Base-by-base conservation (phyloP, 2,113 vertebrate species). In the Cyphotilapia sp. region DNA sequence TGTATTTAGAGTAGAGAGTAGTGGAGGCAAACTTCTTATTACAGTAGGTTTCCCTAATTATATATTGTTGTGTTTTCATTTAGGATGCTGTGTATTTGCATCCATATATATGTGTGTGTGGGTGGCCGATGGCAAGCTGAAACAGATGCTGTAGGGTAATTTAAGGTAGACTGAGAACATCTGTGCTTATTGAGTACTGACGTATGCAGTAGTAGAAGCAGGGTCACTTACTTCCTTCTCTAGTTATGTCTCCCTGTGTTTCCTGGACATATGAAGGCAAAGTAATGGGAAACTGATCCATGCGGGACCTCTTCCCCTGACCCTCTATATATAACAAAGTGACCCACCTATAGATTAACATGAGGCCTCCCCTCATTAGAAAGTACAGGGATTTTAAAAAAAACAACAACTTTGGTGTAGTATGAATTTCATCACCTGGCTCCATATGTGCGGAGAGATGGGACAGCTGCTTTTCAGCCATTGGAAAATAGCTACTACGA, bases 241-340 rank as follows among this genome's bases (percentile, higher is more conserved):
- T 87, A 84, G 91, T 88, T 86, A 47, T 85, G 83, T 86, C 80
- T 85, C 22, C 24, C 29, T 81, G 19, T 80, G 7, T 29, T 85
- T 63, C 57, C 29, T 27, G 69, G 76, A 90, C 59, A 78, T 86
- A 82, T 83, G 61, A 88, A 82, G 80, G 82, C 81, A 89, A 85
- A 87, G 88, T 90, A 83, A 33, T 76, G 80, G 80, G 80, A 93
- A 94, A 80, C 33, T 81, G 86, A 93, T 88, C 89, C 61, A 3
- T 45, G 85, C 85, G 8, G 17, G 27, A 78, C 76, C 85, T 56
- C 24, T 22, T 27, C 51, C 80, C 38, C 71, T 81, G 74, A 87
- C 56, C 84, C 29, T 6, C 17, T 42, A 82, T 83, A 83, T 82
- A 54, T 74, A 74, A 89, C 47, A 8, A 45, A 69, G 27, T 90